These are phyloP conservation scores for Ursus arctos DNA, from an alignment of 2,113 vertebrate genomes.

Conservation along the genomic window DNA sequence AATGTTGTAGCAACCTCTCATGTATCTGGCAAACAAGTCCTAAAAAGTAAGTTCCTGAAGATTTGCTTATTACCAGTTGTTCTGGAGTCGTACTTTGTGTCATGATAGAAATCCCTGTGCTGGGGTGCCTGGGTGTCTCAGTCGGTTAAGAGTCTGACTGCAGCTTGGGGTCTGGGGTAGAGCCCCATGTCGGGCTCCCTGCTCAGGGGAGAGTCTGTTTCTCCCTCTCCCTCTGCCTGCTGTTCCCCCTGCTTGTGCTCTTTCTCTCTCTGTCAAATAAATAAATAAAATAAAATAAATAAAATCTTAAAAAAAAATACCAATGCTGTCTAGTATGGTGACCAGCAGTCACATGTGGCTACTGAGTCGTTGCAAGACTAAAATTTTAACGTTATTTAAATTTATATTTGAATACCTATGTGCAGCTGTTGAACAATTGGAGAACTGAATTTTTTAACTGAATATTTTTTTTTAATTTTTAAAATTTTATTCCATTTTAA, in stretches of 20 bases:
- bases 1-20: neutral
- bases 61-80: neutral
- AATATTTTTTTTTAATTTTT: too few species aligned
- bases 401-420: neutral
- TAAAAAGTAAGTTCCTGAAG: neutral
- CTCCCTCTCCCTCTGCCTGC: too few species aligned
- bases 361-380: neutral
- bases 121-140: too few species aligned
- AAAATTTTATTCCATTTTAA: neutral
- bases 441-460: neutral
- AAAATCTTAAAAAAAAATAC: too few species aligned
- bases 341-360: neutral
- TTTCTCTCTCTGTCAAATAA: too few species aligned
- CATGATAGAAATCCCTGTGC: neutral
- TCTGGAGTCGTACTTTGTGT: neutral
- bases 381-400: neutral
- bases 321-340: too few species aligned
- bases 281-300: too few species aligned
- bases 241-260: too few species aligned
- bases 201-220: too few species aligned
- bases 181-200: too few species aligned
- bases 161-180: too few species aligned
- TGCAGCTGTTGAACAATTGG: neutral
- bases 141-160: too few species aligned
- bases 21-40: neutral